Evolutionary conservation across 2,113 vertebrate species (phyloP).

Genomic region (Tragelaphus scriptus): DNA sequence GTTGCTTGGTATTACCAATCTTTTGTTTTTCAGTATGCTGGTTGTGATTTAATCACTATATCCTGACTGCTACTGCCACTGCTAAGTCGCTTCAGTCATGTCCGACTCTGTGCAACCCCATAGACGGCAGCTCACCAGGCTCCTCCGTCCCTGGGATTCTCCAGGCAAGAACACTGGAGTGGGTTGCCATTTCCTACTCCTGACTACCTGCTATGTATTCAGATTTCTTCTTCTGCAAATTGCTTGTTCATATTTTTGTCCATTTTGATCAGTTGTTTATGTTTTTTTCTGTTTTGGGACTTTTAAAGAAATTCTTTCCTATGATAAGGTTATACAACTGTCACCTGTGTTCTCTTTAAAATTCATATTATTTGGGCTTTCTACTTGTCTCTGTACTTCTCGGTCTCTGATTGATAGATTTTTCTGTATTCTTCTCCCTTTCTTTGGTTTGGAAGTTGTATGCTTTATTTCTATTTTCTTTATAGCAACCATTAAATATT

Average conservation of each 20-base stretch:
- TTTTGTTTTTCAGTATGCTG: neutral
- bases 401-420: neutral
- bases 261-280: neutral
- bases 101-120: too few species aligned
- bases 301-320: neutral
- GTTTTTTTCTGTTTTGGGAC: neutral
- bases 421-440: neutral
- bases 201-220: neutral
- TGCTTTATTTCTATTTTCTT: conserved; percentile 9
- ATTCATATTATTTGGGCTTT: neutral
- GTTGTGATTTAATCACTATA: neutral
- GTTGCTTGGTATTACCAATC: neutral
- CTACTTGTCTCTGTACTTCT: neutral
- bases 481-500: neutral
- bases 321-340: neutral
- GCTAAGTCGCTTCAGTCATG: too few species aligned
- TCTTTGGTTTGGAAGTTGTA: neutral
- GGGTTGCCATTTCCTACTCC: neutral
- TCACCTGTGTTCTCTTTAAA: neutral
- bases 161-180: too few species aligned
- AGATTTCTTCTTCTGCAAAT: neutral
- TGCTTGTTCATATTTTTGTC: neutral
- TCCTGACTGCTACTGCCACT: neutral
- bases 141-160: too few species aligned
- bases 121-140: too few species aligned